These are phyloP conservation scores for Trichacis sp. DNA, from an alignment of 2,888 invertebrate species.

Conservation along the genomic window DNA sequence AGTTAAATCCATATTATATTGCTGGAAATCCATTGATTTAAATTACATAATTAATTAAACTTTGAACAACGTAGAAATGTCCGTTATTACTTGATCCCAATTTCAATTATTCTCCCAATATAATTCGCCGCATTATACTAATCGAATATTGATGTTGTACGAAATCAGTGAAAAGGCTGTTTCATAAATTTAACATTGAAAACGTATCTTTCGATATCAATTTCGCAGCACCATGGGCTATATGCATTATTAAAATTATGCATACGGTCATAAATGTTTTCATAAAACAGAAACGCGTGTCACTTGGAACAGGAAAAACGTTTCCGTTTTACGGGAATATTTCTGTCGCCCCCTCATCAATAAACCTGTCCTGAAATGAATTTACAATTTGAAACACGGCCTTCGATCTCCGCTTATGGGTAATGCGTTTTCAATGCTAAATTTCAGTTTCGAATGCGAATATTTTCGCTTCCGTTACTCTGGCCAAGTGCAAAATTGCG, in stretches of 20 bases:
- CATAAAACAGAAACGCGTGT: not conserved
- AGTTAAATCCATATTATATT: too few relatives aligned
- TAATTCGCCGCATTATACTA: not conserved
- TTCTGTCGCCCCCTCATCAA: not conserved
- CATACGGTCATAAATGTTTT: conserved; percentile 6
- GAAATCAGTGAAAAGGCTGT: not conserved
- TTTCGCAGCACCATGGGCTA: not conserved
- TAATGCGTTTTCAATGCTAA: not conserved
- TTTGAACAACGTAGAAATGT: too few relatives aligned
- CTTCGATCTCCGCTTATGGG: conserved; percentile 19
- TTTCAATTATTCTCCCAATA: not conserved
- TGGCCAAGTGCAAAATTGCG: not conserved
- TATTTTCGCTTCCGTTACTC: not conserved
- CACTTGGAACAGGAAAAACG: not conserved
- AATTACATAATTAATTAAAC: not conserved
- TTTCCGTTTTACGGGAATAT: not conserved
- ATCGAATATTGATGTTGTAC: not conserved
- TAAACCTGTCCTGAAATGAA: not conserved
- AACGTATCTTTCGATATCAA: not conserved
- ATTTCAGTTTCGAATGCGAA: not conserved
- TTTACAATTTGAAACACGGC: not conserved
- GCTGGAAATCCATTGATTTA: too few relatives aligned
- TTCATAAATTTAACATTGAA: not conserved
- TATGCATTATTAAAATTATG: not conserved
- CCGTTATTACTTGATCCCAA: not conserved